Evolutionary conservation across 2,797 vertebrate species (phyloP).

Genomic region (Rhinogobio ventralis): DNA sequence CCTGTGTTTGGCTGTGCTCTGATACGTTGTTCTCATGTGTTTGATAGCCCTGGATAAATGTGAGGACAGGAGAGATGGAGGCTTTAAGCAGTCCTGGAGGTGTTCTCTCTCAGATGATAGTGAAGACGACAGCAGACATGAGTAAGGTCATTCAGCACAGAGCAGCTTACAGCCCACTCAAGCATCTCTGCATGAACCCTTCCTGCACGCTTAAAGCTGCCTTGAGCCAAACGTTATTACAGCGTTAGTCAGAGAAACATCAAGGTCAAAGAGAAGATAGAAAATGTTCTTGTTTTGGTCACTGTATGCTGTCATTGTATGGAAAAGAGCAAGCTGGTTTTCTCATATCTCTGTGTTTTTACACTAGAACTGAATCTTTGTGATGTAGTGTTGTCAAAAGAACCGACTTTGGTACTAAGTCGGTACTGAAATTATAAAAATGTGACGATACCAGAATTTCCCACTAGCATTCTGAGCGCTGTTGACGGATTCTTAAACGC

Average conservation of each 20-base stretch:
- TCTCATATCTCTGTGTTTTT: too few relatives aligned
- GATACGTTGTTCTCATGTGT: slow-evolving; percentile 70
- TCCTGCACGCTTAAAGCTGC: slow-evolving; percentile 5
- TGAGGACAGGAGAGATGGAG: slow-evolving; percentile 90
- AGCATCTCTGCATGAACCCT: background rate
- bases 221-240: background rate
- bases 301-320: too few relatives aligned
- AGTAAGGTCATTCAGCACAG: slow-evolving; percentile 81
- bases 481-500: too few relatives aligned
- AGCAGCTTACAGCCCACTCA: slow-evolving; percentile 1
- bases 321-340: too few relatives aligned
- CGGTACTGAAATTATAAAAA: too few relatives aligned
- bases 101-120: slow-evolving; percentile 77
- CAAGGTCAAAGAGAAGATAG: background rate
- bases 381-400: too few relatives aligned
- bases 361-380: too few relatives aligned
- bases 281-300: too few relatives aligned
- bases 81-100: slow-evolving; percentile 67
- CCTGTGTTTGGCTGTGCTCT: background rate
- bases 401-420: too few relatives aligned
- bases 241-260: background rate
- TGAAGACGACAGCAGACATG: slow-evolving; percentile 88
- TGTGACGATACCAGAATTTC: too few relatives aligned
- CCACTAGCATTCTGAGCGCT: too few relatives aligned
- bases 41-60: slow-evolving; percentile 91